A percentile compares a stretch with the other conserved stretches of the same genome.
phyloP scores from a whole-genome alignment of 2,888 invertebrate species.

The Ganaspis brasiliensis region DNA sequence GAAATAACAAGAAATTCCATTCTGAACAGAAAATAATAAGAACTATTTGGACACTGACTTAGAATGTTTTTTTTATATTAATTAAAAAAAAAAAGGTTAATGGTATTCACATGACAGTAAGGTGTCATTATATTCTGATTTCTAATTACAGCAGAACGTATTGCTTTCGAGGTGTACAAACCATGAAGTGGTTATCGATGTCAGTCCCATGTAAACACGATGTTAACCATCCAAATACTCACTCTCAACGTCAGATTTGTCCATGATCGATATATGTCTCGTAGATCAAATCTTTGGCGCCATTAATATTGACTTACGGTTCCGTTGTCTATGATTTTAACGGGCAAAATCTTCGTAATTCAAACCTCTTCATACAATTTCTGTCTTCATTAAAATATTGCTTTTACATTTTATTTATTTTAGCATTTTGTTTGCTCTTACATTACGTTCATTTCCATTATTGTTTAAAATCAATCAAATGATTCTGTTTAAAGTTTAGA shows the following conservation, averaged over 20 bases:
- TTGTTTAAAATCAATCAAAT: too few relatives aligned
- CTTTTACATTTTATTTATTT: too few relatives aligned
- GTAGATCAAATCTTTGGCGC: slow-evolving; percentile 53
- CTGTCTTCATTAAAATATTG: too few relatives aligned
- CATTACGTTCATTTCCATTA: too few relatives aligned
- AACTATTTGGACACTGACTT: too few relatives aligned
- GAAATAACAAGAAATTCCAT: too few relatives aligned
- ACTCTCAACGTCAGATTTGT: slow-evolving; percentile 3
- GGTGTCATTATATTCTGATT: neutral
- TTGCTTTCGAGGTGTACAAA: slow-evolving; percentile 60
- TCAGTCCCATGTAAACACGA: slow-evolving; percentile 68
- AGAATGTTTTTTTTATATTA: too few relatives aligned
- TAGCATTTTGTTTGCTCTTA: too few relatives aligned
- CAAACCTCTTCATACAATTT: neutral
- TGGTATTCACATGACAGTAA: too few relatives aligned
- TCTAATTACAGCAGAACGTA: neutral
- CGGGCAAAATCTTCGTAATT: neutral
- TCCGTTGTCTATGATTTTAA: neutral
- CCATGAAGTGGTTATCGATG: slow-evolving; percentile 65
- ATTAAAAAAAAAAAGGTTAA: too few relatives aligned
- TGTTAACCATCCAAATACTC: slow-evolving; percentile 54
- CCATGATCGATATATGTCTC: slow-evolving; percentile 18
- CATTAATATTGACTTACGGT: slow-evolving; percentile 4
- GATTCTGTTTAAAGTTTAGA: too few relatives aligned
- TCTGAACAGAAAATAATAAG: too few relatives aligned